These are phyloP conservation scores for Chironomus striatipennis DNA, from an alignment of 1,140 invertebrate species.

Conservation along the genomic window DNA sequence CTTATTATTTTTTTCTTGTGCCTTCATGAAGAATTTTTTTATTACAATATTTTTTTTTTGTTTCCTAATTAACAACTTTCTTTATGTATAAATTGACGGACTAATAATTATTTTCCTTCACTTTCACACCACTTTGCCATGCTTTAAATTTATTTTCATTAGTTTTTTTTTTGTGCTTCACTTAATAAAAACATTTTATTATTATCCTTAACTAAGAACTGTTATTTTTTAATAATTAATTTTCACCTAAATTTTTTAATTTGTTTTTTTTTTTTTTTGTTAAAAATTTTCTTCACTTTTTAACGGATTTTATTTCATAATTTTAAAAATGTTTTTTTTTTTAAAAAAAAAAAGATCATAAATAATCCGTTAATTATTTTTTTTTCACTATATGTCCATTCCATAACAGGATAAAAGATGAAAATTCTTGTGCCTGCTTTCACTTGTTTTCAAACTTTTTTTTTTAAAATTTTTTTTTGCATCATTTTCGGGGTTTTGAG, in stretches of 20 bases:
- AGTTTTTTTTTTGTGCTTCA: not conserved
- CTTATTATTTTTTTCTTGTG: too few relatives aligned
- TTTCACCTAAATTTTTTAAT: constrained; percentile 3
- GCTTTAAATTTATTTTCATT: not conserved
- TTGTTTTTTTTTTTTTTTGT: constrained; percentile 1
- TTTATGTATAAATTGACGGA: constrained; percentile 26
- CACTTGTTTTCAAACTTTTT: too few relatives aligned
- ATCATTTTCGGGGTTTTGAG: too few relatives aligned
- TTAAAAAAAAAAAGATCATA: not conserved
- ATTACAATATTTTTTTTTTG: too few relatives aligned
- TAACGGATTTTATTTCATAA: constrained; percentile 20
- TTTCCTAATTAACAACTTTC: constrained; percentile 25
- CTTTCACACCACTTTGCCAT: not conserved
- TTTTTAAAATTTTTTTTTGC: too few relatives aligned
- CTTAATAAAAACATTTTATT: constrained; percentile 10
- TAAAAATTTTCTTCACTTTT: not conserved
- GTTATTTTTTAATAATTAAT: constrained; percentile 6
- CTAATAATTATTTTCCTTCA: constrained; percentile 24
- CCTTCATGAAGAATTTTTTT: too few relatives aligned
- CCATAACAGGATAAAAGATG: not conserved
- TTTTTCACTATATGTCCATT: constrained; percentile 27
- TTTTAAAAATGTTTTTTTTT: constrained; percentile 27
- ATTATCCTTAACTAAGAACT: not conserved
- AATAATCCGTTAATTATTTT: constrained; percentile 28
- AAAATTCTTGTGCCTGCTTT: too few relatives aligned